Conservation (phyloP, 2,888 invertebrate species). For the Hypomecis punctinalis region DNA sequence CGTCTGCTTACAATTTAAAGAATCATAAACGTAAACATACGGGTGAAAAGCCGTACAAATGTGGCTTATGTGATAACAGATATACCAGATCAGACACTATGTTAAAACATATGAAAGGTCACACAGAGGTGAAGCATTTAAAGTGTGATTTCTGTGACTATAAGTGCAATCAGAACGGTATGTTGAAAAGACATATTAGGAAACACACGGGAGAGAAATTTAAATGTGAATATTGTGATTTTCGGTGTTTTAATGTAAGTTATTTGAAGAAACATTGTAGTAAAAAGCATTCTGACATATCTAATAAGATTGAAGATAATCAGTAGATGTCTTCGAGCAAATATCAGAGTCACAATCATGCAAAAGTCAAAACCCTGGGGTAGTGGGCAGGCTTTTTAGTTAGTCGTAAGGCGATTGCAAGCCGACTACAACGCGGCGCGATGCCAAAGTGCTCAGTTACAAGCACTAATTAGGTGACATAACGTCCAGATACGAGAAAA, state of each 20-base stretch:
- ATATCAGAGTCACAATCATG: too few relatives aligned
- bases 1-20: background rate
- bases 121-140: slow-evolving; percentile 27
- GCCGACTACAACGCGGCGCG: too few relatives aligned
- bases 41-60: slow-evolving; percentile 22
- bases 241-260: slow-evolving; percentile 1
- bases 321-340: too few relatives aligned
- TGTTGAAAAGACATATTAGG: slow-evolving; percentile 13
- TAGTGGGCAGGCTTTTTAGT: too few relatives aligned
- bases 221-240: slow-evolving; percentile 12
- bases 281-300: slow-evolving; percentile 2
- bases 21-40: slow-evolving; percentile 16
- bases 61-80: slow-evolving; percentile 18
- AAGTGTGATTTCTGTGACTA: slow-evolving; percentile 25
- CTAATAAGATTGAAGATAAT: background rate
- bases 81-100: slow-evolving; percentile 18
- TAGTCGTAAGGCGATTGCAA: too few relatives aligned
- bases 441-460: too few relatives aligned
- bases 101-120: slow-evolving; percentile 29
- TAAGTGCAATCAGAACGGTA: slow-evolving; percentile 6
- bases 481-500: too few relatives aligned
- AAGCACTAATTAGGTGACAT: too few relatives aligned
- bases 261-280: slow-evolving; percentile 15
- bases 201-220: slow-evolving; percentile 20
- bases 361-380: too few relatives aligned